phyloP scores from a whole-genome alignment of 1,140 invertebrate genomes.

The Aphidius gifuensis region DNA sequence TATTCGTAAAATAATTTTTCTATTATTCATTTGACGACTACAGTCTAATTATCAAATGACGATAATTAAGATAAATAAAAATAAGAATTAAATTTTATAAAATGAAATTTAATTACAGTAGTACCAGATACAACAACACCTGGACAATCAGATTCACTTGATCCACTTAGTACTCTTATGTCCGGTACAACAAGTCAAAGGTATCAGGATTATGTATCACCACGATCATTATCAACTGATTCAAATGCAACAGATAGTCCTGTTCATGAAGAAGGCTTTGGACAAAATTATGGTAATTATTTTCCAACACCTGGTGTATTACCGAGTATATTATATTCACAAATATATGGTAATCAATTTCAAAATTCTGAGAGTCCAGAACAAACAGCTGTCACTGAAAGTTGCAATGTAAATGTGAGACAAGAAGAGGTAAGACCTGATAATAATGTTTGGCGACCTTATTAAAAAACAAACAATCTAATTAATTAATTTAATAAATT shows the following conservation, averaged over 20 bases:
- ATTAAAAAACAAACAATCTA: slow-evolving; percentile 32
- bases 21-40: no score
- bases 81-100: no score
- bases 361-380: slow-evolving; percentile 62
- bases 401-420: slow-evolving; percentile 50
- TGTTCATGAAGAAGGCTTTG: slow-evolving; percentile 70
- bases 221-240: slow-evolving; percentile 72
- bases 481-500: slow-evolving; percentile 1
- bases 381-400: slow-evolving; percentile 45
- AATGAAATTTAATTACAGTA: slow-evolving; percentile 51
- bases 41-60: no score
- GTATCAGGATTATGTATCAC: slow-evolving; percentile 56
- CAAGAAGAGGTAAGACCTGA: slow-evolving; percentile 55
- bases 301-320: slow-evolving; percentile 65
- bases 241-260: slow-evolving; percentile 80
- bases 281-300: slow-evolving; percentile 66
- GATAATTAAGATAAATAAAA: no score
- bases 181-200: slow-evolving; percentile 48
- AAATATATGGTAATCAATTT: slow-evolving; percentile 76
- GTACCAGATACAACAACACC: slow-evolving; percentile 72
- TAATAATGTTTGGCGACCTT: slow-evolving; percentile 54
- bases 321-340: slow-evolving; percentile 78
- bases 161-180: slow-evolving; percentile 69
- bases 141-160: slow-evolving; percentile 60
- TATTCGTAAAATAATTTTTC: no score